Conservation (phyloP, 2,888 invertebrate species). For the Ophion obscuratus region DNA sequence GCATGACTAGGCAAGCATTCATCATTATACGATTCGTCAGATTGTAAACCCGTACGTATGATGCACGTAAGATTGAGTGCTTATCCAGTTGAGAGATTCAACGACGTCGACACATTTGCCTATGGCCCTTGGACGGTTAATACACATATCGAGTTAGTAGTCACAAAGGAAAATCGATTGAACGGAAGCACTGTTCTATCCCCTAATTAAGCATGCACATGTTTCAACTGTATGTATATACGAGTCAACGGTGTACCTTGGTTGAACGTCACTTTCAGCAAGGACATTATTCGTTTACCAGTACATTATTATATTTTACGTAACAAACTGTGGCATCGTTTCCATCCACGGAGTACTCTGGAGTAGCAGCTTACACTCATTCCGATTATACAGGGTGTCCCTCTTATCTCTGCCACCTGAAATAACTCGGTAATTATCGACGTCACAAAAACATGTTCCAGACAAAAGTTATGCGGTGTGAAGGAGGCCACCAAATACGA, state of each 20-base stretch:
- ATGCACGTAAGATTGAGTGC: neutral
- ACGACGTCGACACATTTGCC: constrained; percentile 14
- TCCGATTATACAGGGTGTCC: too few species aligned
- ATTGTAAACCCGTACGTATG: neutral
- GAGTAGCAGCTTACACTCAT: too few species aligned
- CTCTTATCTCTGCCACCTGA: too few species aligned
- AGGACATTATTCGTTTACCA: neutral
- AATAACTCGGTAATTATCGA: too few species aligned
- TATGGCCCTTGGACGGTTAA: constrained; percentile 1
- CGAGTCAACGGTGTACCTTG: constrained; percentile 15
- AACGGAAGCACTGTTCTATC: constrained; percentile 23
- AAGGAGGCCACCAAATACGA: too few species aligned
- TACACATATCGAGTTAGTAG: neutral
- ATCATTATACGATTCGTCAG: neutral
- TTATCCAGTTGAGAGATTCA: constrained; percentile 25
- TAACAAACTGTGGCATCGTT: neutral
- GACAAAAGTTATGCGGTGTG: too few species aligned
- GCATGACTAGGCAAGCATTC: neutral
- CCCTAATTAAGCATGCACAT: constrained; percentile 49
- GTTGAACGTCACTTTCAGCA: constrained; percentile 35
- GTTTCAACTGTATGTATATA: constrained; percentile 13
- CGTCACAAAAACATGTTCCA: too few species aligned
- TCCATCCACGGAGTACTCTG: too few species aligned
- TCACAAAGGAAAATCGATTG: constrained; percentile 53
- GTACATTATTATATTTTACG: neutral